Percentiles rank a stretch among this genome's conserved stretches.
These are phyloP conservation scores for Eulemur mongoz DNA, from an alignment of 2,797 vertebrate species.

Conservation along the genomic window DNA sequence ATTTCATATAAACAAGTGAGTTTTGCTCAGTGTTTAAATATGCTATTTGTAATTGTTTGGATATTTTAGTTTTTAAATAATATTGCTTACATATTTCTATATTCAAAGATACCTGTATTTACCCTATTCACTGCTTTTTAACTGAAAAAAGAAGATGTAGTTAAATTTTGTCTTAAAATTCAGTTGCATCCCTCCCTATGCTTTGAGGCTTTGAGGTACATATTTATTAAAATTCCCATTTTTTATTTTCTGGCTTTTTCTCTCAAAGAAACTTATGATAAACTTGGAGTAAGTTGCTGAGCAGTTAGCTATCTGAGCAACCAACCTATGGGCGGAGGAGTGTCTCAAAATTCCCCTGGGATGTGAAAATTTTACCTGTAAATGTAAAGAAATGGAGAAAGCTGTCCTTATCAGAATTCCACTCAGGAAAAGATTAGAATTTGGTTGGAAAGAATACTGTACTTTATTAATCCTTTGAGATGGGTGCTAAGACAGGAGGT, in stretches of 20 bases:
- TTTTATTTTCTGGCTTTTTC: conserved; percentile 10
- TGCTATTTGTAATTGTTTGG: not conserved
- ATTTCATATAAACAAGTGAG: not conserved
- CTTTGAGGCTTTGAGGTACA: not conserved
- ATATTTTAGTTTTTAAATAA: not conserved
- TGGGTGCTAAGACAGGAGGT: not conserved
- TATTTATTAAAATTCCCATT: not conserved
- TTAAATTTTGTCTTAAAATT: conserved; percentile 40
- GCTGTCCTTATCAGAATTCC: not conserved
- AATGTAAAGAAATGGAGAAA: not conserved
- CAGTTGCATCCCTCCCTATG: not conserved
- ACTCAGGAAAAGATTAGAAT: not conserved
- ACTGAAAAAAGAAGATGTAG: not conserved
- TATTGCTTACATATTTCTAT: not conserved
- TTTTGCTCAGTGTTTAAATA: not conserved
- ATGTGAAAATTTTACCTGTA: not conserved
- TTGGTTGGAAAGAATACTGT: not conserved
- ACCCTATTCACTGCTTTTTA: not conserved
- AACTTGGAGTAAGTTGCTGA: not conserved
- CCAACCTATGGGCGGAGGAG: not conserved
- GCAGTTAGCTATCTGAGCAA: not conserved
- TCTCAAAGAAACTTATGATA: not conserved
- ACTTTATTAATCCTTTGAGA: not conserved
- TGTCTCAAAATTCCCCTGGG: not conserved
- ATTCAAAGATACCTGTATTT: not conserved